phyloP scores from a whole-genome alignment of 2,113 vertebrate genomes.

The Corapipo altera region DNA sequence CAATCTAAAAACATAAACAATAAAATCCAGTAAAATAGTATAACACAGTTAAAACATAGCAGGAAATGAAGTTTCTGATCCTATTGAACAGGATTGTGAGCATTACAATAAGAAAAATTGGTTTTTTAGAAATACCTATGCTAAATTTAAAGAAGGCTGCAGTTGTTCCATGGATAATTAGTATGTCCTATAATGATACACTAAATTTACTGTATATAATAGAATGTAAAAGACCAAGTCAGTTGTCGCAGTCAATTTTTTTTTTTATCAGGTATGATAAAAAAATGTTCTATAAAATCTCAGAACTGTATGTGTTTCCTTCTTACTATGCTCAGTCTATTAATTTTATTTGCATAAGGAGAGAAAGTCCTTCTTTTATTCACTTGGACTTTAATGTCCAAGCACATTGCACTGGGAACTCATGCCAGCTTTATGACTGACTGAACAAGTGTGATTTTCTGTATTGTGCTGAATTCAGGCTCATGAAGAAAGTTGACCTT shows the following conservation, averaged over 20 bases:
- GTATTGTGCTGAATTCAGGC: background rate
- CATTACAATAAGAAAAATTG: constrained; percentile 23
- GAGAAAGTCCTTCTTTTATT: background rate
- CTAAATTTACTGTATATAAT: constrained; percentile 2
- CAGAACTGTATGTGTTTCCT: background rate
- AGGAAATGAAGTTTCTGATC: background rate
- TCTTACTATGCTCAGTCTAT: background rate
- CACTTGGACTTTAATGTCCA: background rate
- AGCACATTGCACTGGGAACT: background rate
- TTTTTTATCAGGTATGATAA: background rate
- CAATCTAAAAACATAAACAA: background rate
- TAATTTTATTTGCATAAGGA: background rate
- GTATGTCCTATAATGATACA: background rate
- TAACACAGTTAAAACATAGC: background rate
- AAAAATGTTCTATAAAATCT: background rate
- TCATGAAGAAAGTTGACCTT: constrained; percentile 17
- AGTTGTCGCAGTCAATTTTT: background rate
- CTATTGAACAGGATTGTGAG: background rate
- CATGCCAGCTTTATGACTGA: background rate
- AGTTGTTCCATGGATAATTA: constrained; percentile 43
- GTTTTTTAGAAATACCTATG: constrained; percentile 3
- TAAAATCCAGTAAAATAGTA: background rate
- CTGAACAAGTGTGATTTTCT: constrained; percentile 2
- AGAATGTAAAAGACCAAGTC: constrained; percentile 6
- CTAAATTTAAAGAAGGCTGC: constrained; percentile 36